These are phyloP conservation scores for Onychorhynchus coronatus DNA, from an alignment of 2,113 vertebrate genomes.

Conservation along the genomic window DNA sequence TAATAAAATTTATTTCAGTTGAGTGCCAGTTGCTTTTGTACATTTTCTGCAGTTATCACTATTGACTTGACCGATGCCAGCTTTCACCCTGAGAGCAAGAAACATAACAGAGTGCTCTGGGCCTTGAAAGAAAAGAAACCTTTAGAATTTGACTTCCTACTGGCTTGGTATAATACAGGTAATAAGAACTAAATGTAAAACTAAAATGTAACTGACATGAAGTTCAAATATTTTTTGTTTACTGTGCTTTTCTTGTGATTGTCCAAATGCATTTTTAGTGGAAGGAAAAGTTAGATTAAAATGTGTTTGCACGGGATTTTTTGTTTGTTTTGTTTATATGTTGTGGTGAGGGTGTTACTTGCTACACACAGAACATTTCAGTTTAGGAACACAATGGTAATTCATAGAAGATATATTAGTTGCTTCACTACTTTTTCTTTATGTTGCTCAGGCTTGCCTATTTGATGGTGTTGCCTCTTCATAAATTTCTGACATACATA, in stretches of 20 bases:
- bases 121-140: conserved; percentile 84
- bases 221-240: not conserved
- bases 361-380: not conserved
- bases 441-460: not conserved
- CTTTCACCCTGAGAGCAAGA: conserved; percentile 78
- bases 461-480: not conserved
- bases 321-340: not conserved
- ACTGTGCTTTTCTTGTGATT: not conserved
- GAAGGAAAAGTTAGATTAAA: not conserved
- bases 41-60: conserved; percentile 74
- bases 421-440: not conserved
- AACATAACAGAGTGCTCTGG: conserved; percentile 78
- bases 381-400: not conserved
- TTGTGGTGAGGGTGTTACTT: not conserved
- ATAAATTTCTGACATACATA: not conserved
- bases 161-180: conserved; percentile 80
- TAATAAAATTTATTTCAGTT: not conserved
- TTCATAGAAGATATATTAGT: not conserved
- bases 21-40: not conserved
- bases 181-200: not conserved
- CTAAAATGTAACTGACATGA: not conserved
- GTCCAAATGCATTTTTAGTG: not conserved
- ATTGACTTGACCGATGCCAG: conserved; percentile 81
- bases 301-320: not conserved
- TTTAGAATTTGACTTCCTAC: conserved; percentile 83